phyloP scores from a whole-genome alignment of 2,797 vertebrate genomes.

The Chaunax sp. region DNA sequence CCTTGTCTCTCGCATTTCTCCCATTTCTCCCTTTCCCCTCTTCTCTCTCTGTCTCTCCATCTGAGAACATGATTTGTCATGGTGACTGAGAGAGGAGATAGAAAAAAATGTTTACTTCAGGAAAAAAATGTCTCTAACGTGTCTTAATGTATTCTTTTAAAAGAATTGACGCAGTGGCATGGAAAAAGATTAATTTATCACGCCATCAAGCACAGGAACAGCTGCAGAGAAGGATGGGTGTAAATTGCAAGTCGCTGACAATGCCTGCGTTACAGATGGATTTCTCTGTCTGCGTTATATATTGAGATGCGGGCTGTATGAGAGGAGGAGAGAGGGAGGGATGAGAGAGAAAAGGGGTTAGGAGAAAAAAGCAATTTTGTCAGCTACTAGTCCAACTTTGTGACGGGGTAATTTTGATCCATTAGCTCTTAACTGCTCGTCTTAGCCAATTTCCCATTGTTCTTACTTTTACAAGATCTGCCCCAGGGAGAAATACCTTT shows the following conservation, averaged over 20 bases:
- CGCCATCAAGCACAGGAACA: slow-evolving; percentile 89
- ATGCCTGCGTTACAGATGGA: slow-evolving; percentile 86
- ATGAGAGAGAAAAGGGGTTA: slow-evolving; percentile 53
- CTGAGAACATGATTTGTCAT: slow-evolving; percentile 87
- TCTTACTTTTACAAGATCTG: slow-evolving; percentile 78
- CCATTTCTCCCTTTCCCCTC: slow-evolving; percentile 38
- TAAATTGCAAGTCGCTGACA: slow-evolving; percentile 87
- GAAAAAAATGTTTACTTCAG: slow-evolving; percentile 82
- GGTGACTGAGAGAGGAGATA: slow-evolving; percentile 81
- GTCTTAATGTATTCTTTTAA: slow-evolving; percentile 89
- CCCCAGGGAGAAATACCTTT: slow-evolving; percentile 72
- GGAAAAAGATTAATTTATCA: slow-evolving; percentile 91
- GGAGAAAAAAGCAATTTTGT: slow-evolving; percentile 81
- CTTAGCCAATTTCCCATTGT: slow-evolving; percentile 82
- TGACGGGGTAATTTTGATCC: slow-evolving; percentile 87
- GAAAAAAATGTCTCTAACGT: slow-evolving; percentile 76
- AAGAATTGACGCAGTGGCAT: slow-evolving; percentile 86
- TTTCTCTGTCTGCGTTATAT: slow-evolving; percentile 86
- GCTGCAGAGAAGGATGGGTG: slow-evolving; percentile 86
- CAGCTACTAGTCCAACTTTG: slow-evolving; percentile 85
- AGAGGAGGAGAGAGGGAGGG: slow-evolving; percentile 44
- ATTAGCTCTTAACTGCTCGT: slow-evolving; percentile 84
- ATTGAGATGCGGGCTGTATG: slow-evolving; percentile 75
- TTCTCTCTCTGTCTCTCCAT: slow-evolving; percentile 73
- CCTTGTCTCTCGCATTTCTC: slow-evolving; percentile 43